Base-by-base conservation (phyloP, 1,140 invertebrate species). In the Dendroctonus ponderosae region DNA sequence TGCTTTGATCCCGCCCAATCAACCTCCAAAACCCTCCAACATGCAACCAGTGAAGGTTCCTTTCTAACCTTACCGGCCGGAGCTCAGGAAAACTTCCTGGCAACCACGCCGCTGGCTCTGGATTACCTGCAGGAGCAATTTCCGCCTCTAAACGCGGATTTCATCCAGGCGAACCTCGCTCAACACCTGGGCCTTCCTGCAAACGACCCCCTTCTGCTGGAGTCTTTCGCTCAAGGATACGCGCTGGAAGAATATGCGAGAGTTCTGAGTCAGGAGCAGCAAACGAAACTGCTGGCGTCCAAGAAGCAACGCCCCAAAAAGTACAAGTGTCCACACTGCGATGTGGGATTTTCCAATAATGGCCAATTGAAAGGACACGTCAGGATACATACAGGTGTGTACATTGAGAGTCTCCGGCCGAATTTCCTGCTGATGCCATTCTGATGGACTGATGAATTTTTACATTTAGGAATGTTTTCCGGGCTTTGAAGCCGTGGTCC, bases 341-440 rank as follows among this genome's bases (percentile, higher is more conserved):
- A 92, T 63, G 91, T 94, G 0, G 91, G 91, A 0, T 96, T 96
- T 76, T 94, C 91, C 41, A 97, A 96, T 77, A 95, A 95, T 77
- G 93, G 94, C 0, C 94, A 97, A 74, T 82, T 97, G 0, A 93
- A 91, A 77, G 93, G 93, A 62, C 94, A 97, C 75, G 86, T 94
- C 11, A 82, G 94, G 15, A 96, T 96, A 50, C 94, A 97, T 77
- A 96, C 93, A 44, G 93, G 93, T 86, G 79, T 40, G 12, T 64
- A 41, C 48, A 52, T n/a, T 58, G 43, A 26, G 5, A 51, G 6
- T 14, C 5, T 39, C 0, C 46, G n/a, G 6, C 1, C n/a, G 3
- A 37, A 46, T 56, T 48, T 61, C 5, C 44, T 9, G 5, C 41
- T 8, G 12, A 56, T 38, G 8, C 0, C 1, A 46, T 39, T 41